A percentile compares a stretch with the other conserved stretches of the same genome.
These are phyloP conservation scores for Liolophura sinensis DNA, from an alignment of 1,140 invertebrate genomes.

Conservation along the genomic window DNA sequence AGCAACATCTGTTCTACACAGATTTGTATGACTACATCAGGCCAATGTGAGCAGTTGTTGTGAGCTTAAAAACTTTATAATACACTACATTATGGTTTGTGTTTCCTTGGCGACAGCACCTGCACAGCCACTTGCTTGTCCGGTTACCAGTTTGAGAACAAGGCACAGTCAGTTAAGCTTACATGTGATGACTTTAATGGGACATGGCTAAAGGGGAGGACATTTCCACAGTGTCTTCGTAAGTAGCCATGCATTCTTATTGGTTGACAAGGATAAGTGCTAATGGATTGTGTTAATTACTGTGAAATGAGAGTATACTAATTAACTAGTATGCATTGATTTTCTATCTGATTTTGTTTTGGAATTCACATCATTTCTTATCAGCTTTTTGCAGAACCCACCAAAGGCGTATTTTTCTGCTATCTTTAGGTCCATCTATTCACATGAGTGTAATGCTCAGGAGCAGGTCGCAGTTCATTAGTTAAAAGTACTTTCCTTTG, in stretches of 20 bases:
- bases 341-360: neutral
- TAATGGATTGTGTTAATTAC: neutral
- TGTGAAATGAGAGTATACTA: neutral
- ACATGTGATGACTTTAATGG: conserved; percentile 24
- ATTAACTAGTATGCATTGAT: neutral
- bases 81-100: too few species aligned
- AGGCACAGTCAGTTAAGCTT: conserved; percentile 15
- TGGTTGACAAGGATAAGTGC: neutral
- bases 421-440: neutral
- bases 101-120: too few species aligned
- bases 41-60: too few species aligned
- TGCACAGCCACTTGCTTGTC: conserved; percentile 27
- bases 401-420: neutral
- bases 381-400: neutral
- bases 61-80: too few species aligned
- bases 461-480: too few species aligned
- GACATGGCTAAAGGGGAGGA: conserved; percentile 19
- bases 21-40: too few species aligned
- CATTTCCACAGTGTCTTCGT: conserved; percentile 25
- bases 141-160: conserved; percentile 25
- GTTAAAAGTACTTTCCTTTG: too few species aligned
- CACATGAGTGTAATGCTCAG: too few species aligned
- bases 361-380: neutral
- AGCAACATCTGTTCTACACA: too few species aligned
- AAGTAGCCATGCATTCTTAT: conserved; percentile 13